Evolutionary conservation across 1,140 invertebrate genomes (phyloP), one percentile per base, ranked within the genome.

Genomic region (Diploscapter pachys): DNA sequence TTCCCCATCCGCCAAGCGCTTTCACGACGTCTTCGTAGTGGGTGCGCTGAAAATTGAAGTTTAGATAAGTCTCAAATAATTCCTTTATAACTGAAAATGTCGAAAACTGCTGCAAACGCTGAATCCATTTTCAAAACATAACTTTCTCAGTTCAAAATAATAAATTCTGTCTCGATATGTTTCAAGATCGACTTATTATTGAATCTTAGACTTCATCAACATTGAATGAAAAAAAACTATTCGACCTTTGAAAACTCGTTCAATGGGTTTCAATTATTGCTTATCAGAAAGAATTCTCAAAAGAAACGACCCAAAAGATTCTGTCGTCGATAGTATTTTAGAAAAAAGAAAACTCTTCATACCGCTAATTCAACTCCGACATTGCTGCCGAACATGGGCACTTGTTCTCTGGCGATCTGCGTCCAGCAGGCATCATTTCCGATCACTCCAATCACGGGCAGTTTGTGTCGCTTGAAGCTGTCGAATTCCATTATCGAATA

Each of bases 401-500:
- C 86, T 85, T 91, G 90, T 81, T 91, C 90, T 68, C 90, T 82
- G 8, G 88, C 88, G 73, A 91, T 91, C 83, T 91, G 90, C 31
- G 88, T 89, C 90, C 90, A 91, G 55, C 89, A 89, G 59, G 90
- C 90, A 86, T 91, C 90, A 86, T 91, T 91, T 51, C 90, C 90
- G 51, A 91, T 88, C 64, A 91, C 66, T 5, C 89, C 66, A 54
- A 68, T 68, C 13, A 68, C 71, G 9, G 90, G 90, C 48, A 86
- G 86, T 80, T 90, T 90, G 80, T 90, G 89, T 62, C 90, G 86
- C 4, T 87, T 87, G 79, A 89, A 90, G n/a, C 90, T 90, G 79
- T 91, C 90, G 84, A 89, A 89, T 83, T 91, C 90, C 62, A 89
- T 87, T 5, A 91, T 80, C 63, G 89, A 90, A 76, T 83, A 91